Base-by-base conservation (phyloP, 2,888 invertebrate genomes). In the Pimpla rufipes region DNA sequence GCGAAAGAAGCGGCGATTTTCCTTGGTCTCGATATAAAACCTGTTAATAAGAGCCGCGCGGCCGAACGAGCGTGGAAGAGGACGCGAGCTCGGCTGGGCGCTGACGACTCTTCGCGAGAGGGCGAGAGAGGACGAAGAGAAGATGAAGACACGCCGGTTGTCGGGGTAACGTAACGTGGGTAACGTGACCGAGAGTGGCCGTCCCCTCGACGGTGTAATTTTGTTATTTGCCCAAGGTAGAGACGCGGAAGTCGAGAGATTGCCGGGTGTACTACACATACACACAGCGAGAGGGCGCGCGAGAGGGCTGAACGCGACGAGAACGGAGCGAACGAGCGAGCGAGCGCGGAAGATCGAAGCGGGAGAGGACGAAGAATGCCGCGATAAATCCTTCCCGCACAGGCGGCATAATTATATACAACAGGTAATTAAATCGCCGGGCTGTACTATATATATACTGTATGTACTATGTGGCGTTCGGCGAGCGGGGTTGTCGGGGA, bases 151-250 rank as follows among this genome's bases (percentile, higher is more conserved):
- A 70, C 76, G 67, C 47, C 52, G 59, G 71, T 68, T 78, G 75
- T 62, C 67, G 81, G 21, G 57, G 42, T 5, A 81, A 77, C 67
- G 68, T 74, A 80, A 62, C 74, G 83, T 81, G 64, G 73, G 81
- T 68, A 86, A 83, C 84, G 82, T 74, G 77, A 77, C 76, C 76
- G 67, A 67, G 71, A 64, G 76, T 77, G 62, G 62, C 66, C 73
- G 59, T 74, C 70, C 55, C 77, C 59, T 77, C 71, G 66, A 55
- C 79, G 55, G 82, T 76, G 85, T 88, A 87, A 88, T 88, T 88
- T 88, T 87, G 87, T 88, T 88, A 89, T 89, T 88, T 87, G 88
- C 83, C 77, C 88, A 89, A 87, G 88, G 88, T 87, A 77, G 66
- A 76, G 88, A 87, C 85, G 87, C 88, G 87, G 87, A 88, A 88